These are phyloP conservation scores for Pleuronectes platessa DNA, from an alignment of 2,113 vertebrate species.

Conservation along the genomic window DNA sequence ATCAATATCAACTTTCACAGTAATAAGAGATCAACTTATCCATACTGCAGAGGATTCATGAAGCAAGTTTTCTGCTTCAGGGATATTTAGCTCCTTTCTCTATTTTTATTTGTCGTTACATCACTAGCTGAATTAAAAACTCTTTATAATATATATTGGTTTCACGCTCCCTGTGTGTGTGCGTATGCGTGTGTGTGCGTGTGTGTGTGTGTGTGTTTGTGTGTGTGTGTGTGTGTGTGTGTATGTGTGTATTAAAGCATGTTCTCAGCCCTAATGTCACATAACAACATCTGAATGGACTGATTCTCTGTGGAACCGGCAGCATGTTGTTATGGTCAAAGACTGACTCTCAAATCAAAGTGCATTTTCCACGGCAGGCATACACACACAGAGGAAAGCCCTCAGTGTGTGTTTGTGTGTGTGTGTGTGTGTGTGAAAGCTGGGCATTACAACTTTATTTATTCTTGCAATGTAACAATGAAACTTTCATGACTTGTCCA, in stretches of 20 bases:
- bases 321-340: constrained; percentile 22
- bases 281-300: constrained; percentile 47
- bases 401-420: background rate
- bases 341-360: constrained; percentile 56
- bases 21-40: no score
- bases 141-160: background rate
- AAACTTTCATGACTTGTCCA: background rate
- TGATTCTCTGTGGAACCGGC: background rate
- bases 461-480: background rate
- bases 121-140: background rate
- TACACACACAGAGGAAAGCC: constrained; percentile 33
- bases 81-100: no score
- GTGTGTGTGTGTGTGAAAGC: constrained; percentile 7
- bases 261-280: constrained; percentile 21
- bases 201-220: background rate
- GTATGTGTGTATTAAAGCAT: no score
- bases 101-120: background rate
- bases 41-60: background rate
- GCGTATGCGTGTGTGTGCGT: background rate
- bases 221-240: background rate
- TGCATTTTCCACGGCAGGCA: constrained; percentile 65
- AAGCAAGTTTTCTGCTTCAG: background rate
- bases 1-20: no score
- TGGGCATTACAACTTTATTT: background rate
- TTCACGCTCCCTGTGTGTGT: background rate